phyloP scores from a whole-genome alignment of 2,888 invertebrate species.

The Mimas tiliae region DNA sequence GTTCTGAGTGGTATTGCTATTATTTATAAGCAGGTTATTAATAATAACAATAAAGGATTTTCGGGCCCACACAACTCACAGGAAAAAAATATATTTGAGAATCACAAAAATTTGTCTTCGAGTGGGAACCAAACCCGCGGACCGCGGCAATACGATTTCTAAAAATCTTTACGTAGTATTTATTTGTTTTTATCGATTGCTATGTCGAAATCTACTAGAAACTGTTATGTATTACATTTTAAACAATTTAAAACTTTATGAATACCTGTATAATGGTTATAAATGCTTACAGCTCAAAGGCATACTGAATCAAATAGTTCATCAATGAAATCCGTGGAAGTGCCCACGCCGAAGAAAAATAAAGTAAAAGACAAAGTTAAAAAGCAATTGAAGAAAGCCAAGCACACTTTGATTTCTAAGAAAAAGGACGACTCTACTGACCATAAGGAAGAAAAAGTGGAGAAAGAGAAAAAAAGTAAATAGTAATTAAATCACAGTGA shows the following conservation, averaged over 20 bases:
- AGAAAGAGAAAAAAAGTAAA: conserved; percentile 69
- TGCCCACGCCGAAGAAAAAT: conserved; percentile 69
- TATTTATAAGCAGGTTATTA: too few relatives aligned
- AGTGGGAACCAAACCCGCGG: too few relatives aligned
- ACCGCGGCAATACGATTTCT: too few relatives aligned
- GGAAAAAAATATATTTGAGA: too few relatives aligned
- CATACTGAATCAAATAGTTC: conserved; percentile 77
- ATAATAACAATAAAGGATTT: too few relatives aligned
- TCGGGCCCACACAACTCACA: too few relatives aligned
- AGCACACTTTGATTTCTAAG: conserved; percentile 72
- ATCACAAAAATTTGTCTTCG: too few relatives aligned
- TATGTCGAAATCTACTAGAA: too few relatives aligned
- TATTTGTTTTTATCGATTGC: too few relatives aligned
- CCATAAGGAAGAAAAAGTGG: conserved; percentile 62
- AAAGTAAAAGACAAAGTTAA: conserved; percentile 81
- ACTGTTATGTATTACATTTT: neutral
- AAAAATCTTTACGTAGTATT: too few relatives aligned
- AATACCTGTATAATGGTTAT: neutral
- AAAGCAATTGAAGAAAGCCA: conserved; percentile 79
- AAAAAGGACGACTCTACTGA: conserved; percentile 69
- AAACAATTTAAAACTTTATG: neutral
- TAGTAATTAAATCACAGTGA: conserved; percentile 43
- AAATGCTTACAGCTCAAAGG: conserved; percentile 70
- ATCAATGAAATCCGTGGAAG: conserved; percentile 73
- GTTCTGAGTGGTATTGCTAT: too few relatives aligned